A percentile compares a stretch with the other conserved stretches of the same genome.
These are phyloP conservation scores for Chrysina gloriosa DNA, from an alignment of 2,888 invertebrate genomes.

Conservation along the genomic window DNA sequence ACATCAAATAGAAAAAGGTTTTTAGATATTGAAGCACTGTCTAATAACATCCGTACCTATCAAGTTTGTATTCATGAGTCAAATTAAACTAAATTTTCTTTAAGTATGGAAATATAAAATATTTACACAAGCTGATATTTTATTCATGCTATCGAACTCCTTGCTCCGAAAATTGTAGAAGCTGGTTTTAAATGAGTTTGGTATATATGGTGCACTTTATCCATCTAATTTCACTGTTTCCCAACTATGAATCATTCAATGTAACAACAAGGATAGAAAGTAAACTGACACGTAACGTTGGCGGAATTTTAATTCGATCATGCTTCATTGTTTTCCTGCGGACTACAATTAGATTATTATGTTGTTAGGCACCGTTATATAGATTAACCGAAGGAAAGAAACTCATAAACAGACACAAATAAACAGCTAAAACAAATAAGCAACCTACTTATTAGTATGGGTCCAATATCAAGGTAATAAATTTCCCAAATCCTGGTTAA, in stretches of 20 bases:
- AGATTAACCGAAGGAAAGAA: constrained; percentile 11
- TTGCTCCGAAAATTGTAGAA: background rate
- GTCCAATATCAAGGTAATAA: no score
- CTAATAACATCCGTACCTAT: no score
- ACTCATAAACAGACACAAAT: background rate
- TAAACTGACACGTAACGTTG: constrained; percentile 27
- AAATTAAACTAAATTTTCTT: no score
- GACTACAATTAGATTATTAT: constrained; percentile 28
- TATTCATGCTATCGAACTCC: no score
- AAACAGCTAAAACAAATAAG: background rate
- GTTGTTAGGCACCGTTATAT: constrained; percentile 30
- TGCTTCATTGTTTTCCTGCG: constrained; percentile 31
- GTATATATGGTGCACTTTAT: no score
- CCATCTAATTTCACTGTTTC: background rate
- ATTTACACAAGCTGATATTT: no score
- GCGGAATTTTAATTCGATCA: constrained; percentile 27
- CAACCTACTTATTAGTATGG: background rate
- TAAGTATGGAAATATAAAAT: no score
- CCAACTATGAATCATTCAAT: constrained; percentile 24
- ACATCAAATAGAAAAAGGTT: no score
- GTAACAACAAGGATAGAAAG: constrained; percentile 37
- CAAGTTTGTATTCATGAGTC: no score
- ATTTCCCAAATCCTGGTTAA: no score
- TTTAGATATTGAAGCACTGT: no score
- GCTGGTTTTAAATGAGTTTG: no score